Percentiles rank a stretch among this genome's conserved stretches.
These are phyloP conservation scores for Neodiprion lecontei DNA, from an alignment of 1,140 invertebrate species.

Conservation along the genomic window DNA sequence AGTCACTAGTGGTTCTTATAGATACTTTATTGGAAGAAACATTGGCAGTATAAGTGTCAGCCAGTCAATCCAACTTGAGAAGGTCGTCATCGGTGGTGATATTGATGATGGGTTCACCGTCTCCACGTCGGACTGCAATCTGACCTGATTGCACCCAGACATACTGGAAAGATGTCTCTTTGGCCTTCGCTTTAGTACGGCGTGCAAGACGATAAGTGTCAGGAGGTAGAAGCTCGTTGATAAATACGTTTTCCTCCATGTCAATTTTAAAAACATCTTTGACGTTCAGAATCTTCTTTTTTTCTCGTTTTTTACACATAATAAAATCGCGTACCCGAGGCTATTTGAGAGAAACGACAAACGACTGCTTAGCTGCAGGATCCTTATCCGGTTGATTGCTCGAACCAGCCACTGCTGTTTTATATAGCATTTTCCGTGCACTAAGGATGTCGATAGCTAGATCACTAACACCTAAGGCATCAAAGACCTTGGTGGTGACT, in stretches of 20 bases:
- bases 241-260: background rate
- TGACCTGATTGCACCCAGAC: slow-evolving; percentile 6
- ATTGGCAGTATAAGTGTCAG: too few species aligned
- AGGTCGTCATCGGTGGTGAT: background rate
- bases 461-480: too few species aligned
- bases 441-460: too few species aligned
- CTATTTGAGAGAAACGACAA: background rate
- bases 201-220: background rate
- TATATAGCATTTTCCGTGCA: too few species aligned
- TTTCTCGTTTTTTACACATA: background rate
- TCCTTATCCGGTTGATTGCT: too few species aligned
- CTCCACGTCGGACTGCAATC: slow-evolving; percentile 8
- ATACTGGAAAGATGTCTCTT: background rate
- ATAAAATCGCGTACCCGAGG: background rate
- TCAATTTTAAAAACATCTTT: slow-evolving; percentile 1
- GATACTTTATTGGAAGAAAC: background rate
- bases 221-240: slow-evolving; percentile 6
- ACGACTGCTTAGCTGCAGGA: background rate
- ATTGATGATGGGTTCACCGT: background rate
- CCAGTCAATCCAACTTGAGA: too few species aligned
- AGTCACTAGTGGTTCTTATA: background rate
- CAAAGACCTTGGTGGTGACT: too few species aligned
- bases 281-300: background rate
- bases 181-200: slow-evolving; percentile 13
- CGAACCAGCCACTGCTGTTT: too few species aligned